Percentiles rank a stretch among this genome's conserved stretches.
phyloP scores from a whole-genome alignment of 2,113 vertebrate species.

The Plectropomus leopardus region DNA sequence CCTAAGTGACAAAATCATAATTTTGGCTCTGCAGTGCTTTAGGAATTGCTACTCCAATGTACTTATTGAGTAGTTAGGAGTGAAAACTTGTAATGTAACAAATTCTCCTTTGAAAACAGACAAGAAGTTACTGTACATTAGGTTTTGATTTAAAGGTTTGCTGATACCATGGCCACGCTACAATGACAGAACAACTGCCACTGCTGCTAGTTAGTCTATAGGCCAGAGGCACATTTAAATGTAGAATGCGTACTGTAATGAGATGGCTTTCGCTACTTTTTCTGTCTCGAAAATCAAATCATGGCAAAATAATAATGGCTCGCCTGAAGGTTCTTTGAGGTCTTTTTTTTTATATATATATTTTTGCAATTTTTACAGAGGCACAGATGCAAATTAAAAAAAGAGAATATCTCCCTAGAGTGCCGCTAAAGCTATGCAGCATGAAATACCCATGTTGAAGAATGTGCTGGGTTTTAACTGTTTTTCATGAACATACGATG shows the following conservation, averaged over 20 bases:
- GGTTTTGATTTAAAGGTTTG: constrained; percentile 7
- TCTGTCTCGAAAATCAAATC: constrained; percentile 63
- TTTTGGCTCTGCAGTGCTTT: neutral
- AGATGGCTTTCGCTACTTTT: constrained; percentile 45
- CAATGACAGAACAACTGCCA: constrained; percentile 15
- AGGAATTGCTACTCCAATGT: neutral
- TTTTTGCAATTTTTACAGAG: constrained; percentile 30
- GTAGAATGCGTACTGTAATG: constrained; percentile 42
- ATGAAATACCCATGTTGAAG: constrained; percentile 10
- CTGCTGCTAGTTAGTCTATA: constrained; percentile 18
- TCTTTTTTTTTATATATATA: constrained; percentile 14
- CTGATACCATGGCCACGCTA: neutral
- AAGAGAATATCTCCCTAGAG: constrained; percentile 42
- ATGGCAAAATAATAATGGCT: constrained; percentile 55
- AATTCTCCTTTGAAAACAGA: constrained; percentile 1
- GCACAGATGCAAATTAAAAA: constrained; percentile 45
- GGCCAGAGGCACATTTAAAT: constrained; percentile 45
- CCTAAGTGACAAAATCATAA: too few species aligned
- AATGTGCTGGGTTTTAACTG: constrained; percentile 1
- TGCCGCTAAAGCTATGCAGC: constrained; percentile 18
- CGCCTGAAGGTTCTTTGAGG: constrained; percentile 53
- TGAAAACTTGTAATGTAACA: neutral
- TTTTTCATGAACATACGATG: constrained; percentile 9
- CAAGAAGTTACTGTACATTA: neutral
- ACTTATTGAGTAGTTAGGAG: neutral